A percentile compares a stretch with the other conserved stretches of the same genome.
phyloP scores from a whole-genome alignment of 1,140 invertebrate genomes.

The Leptopilina boulardi region DNA sequence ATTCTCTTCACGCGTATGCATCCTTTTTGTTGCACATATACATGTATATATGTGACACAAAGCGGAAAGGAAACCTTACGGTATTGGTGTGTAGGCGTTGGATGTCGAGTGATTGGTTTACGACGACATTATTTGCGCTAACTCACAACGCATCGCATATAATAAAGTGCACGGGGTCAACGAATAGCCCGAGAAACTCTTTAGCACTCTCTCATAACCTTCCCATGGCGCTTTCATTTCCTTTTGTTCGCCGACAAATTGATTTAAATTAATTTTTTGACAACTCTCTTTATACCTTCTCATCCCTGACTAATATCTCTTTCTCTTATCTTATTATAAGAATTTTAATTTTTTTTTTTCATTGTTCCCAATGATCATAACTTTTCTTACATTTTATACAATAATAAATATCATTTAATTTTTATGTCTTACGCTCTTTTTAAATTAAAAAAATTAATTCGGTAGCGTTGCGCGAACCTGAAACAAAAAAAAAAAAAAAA shows the following conservation, averaged over 20 bases:
- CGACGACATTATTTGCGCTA: conserved; percentile 70
- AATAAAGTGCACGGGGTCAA: conserved; percentile 65
- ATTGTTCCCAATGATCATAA: too few relatives aligned
- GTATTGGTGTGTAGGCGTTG: conserved; percentile 43
- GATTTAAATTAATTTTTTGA: background rate
- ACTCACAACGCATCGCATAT: conserved; percentile 61
- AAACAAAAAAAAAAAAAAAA: too few relatives aligned
- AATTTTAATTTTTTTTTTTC: background rate
- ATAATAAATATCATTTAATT: too few relatives aligned
- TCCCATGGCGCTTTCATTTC: background rate
- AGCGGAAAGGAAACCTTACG: conserved; percentile 44
- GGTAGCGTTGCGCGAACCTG: too few relatives aligned
- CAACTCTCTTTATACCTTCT: background rate
- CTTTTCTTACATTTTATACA: too few relatives aligned
- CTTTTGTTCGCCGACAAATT: conserved; percentile 8
- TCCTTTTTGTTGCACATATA: conserved; percentile 59
- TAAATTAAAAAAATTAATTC: too few relatives aligned
- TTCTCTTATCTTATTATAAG: too few relatives aligned
- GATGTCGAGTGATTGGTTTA: conserved; percentile 66
- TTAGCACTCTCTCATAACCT: background rate
- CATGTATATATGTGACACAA: conserved; percentile 58
- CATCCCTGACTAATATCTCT: background rate
- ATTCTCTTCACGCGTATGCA: conserved; percentile 22
- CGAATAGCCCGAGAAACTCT: conserved; percentile 42
- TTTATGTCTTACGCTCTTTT: too few relatives aligned